A percentile compares a stretch with the other conserved stretches of the same genome.
These are phyloP conservation scores for Sinella curviseta DNA, from an alignment of 1,140 invertebrate genomes.

Conservation along the genomic window DNA sequence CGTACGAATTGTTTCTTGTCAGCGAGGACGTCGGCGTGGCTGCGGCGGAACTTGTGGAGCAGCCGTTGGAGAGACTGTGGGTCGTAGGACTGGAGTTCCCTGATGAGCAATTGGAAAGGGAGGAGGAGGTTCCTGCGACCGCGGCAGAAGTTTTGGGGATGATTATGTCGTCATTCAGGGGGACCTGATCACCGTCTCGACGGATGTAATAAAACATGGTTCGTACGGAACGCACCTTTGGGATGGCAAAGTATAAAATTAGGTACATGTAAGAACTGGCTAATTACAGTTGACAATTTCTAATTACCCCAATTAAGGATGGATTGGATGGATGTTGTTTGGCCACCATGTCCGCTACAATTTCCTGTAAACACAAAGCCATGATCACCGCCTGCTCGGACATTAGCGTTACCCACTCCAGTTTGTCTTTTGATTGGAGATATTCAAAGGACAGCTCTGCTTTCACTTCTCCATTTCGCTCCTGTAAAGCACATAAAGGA, in stretches of 20 bases:
- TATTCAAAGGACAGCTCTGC: constrained; percentile 92
- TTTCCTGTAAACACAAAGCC: constrained; percentile 88
- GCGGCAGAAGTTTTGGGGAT: constrained; percentile 8
- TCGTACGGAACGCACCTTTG: constrained; percentile 36
- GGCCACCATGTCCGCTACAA: constrained; percentile 89
- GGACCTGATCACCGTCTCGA: constrained; percentile 43
- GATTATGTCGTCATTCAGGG: constrained; percentile 43
- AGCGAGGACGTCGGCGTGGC: constrained; percentile 38
- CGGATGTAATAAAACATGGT: constrained; percentile 42
- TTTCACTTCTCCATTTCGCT: constrained; percentile 41
- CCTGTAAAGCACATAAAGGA: too few species aligned
- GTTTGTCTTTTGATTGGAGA: constrained; percentile 83
- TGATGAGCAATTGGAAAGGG: constrained; percentile 39
- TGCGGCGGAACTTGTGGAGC: constrained; percentile 20
- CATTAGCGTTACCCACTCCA: constrained; percentile 88
- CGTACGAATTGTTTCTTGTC: constrained; percentile 42
- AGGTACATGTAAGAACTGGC: constrained; percentile 9
- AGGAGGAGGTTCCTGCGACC: constrained; percentile 3
- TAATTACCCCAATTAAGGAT: constrained; percentile 54
- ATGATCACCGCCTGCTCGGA: constrained; percentile 91
- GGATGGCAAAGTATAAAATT: neutral
- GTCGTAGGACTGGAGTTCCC: constrained; percentile 43
- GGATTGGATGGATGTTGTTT: constrained; percentile 63
- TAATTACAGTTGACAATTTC: constrained; percentile 41
- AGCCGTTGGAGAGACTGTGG: constrained; percentile 36